A percentile compares a stretch with the other conserved stretches of the same genome.
phyloP scores from a whole-genome alignment of 1,140 invertebrate species.

The Homalodisca vitripennis region DNA sequence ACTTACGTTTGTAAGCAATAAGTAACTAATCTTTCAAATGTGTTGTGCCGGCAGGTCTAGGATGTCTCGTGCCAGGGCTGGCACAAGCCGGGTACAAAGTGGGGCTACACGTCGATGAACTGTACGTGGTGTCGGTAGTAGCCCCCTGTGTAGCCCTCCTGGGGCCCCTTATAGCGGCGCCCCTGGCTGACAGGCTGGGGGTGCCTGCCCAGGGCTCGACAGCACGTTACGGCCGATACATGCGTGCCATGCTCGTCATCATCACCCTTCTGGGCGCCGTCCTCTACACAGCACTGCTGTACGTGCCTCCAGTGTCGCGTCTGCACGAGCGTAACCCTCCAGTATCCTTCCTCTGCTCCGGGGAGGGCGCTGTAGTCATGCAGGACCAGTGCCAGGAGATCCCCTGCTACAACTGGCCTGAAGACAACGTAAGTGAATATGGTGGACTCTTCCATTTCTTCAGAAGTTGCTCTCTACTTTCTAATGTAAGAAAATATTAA shows the following conservation, averaged over 20 bases:
- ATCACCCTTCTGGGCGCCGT: constrained; percentile 64
- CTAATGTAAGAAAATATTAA: too few relatives aligned
- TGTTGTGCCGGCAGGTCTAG: constrained; percentile 61
- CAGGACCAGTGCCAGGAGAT: constrained; percentile 65
- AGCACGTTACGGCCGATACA: constrained; percentile 52
- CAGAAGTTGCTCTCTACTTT: too few relatives aligned
- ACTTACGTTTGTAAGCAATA: too few relatives aligned
- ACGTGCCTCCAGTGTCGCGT: constrained; percentile 60
- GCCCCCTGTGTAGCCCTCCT: constrained; percentile 69
- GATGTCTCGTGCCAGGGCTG: constrained; percentile 72
- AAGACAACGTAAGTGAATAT: constrained; percentile 52
- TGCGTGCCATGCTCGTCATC: constrained; percentile 66
- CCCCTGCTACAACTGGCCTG: constrained; percentile 61
- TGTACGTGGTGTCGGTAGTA: constrained; percentile 68
- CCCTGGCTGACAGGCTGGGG: constrained; percentile 61
- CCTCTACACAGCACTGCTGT: constrained; percentile 62
- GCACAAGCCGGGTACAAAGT: constrained; percentile 67
- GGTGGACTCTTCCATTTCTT: too few relatives aligned
- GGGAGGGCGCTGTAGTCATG: constrained; percentile 60
- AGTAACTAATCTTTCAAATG: too few relatives aligned
- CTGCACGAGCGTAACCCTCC: constrained; percentile 55
- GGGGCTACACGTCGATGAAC: constrained; percentile 66
- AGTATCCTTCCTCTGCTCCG: constrained; percentile 67
- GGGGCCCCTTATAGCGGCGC: constrained; percentile 63
- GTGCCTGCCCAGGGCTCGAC: constrained; percentile 46